Evolutionary conservation across 2,113 vertebrate genomes (phyloP).

Genomic region (Alosa alosa): DNA sequence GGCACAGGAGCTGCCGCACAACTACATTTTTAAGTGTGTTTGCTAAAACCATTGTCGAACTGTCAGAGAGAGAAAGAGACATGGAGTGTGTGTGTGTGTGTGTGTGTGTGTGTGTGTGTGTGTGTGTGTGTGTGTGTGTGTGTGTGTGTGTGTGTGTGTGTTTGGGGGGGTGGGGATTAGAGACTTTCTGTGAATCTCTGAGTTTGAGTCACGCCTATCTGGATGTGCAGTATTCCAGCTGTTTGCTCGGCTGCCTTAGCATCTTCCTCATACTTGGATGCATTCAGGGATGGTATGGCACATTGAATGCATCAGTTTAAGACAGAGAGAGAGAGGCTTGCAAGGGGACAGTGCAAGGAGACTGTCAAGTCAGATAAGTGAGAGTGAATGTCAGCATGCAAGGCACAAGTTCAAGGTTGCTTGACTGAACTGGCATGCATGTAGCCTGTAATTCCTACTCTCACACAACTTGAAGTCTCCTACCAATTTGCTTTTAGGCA

Average conservation of each 20-base stretch:
- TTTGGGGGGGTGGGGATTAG: neutral
- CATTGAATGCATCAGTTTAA: neutral
- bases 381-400: neutral
- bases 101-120: neutral
- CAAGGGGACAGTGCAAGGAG: neutral
- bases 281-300: neutral
- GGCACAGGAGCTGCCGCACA: neutral
- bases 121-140: neutral
- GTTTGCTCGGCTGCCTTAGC: neutral
- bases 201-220: neutral
- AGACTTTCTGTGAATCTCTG: neutral
- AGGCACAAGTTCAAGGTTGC: neutral
- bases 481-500: neutral
- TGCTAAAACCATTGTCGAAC: neutral
- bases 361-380: neutral
- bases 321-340: neutral
- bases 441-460: neutral
- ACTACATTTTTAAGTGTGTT: neutral
- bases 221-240: neutral
- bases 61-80: conserved; percentile 15
- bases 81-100: neutral
- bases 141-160: no score
- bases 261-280: neutral
- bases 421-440: neutral
- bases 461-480: neutral